phyloP scores from a whole-genome alignment of 2,797 vertebrate species.

The Austrolebias charrua region DNA sequence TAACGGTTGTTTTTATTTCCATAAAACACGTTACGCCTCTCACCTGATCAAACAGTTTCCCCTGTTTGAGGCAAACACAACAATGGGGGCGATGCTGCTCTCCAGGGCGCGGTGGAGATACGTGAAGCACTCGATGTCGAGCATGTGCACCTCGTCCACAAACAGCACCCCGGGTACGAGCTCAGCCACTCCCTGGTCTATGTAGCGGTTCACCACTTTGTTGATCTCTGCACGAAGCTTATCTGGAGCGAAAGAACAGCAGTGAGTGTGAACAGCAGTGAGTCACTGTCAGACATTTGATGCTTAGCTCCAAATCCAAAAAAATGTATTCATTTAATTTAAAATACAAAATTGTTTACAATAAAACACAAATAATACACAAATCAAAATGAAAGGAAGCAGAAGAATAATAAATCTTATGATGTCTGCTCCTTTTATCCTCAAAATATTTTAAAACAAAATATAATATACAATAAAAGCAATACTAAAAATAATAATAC shows the following conservation, averaged over 20 bases:
- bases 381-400: no score
- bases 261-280: no score
- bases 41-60: constrained; percentile 96
- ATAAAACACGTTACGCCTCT: neutral
- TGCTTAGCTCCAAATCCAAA: neutral
- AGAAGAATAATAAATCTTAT: no score
- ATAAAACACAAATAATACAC: no score
- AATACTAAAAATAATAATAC: no score
- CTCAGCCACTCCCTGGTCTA: constrained; percentile 96
- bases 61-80: constrained; percentile 97
- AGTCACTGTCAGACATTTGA: neutral
- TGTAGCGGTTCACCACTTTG: constrained; percentile 99
- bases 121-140: constrained; percentile 99
- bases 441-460: no score
- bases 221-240: constrained; percentile 97
- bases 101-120: constrained; percentile 96
- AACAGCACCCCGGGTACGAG: constrained; percentile 96
- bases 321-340: no score
- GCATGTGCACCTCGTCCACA: constrained; percentile 97
- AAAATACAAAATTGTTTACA: no score
- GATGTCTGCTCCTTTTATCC: no score
- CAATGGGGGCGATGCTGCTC: constrained; percentile 95
- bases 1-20: neutral
- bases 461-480: no score
- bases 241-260: constrained; percentile 73